These are phyloP conservation scores for Drosophila rubida DNA, from an alignment of 2,888 invertebrate genomes.

Conservation along the genomic window DNA sequence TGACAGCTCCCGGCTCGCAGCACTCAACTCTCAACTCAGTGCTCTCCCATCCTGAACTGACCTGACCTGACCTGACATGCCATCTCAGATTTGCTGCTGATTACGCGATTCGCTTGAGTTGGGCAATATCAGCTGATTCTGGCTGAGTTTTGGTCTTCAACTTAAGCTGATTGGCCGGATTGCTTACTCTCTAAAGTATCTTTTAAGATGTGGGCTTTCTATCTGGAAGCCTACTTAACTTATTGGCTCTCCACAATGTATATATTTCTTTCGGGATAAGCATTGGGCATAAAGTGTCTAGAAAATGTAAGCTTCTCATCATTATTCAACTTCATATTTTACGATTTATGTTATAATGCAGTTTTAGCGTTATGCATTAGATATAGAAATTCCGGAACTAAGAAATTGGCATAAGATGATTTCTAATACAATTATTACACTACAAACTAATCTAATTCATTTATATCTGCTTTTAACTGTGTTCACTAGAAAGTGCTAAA, in stretches of 20 bases:
- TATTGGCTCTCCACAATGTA: not conserved
- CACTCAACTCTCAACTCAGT: not conserved
- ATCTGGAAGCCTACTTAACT: not conserved
- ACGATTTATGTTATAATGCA: too few species aligned
- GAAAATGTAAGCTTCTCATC: too few species aligned
- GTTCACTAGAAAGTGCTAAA: not conserved
- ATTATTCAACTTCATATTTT: too few species aligned
- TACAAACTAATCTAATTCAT: too few species aligned
- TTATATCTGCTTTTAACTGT: too few species aligned
- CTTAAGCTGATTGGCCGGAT: not conserved
- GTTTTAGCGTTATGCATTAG: too few species aligned
- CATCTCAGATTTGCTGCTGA: slow-evolving; percentile 26
- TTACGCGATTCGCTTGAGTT: slow-evolving; percentile 20
- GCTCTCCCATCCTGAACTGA: slow-evolving; percentile 5
- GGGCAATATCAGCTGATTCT: slow-evolving; percentile 6
- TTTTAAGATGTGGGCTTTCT: not conserved
- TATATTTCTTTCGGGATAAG: too few species aligned
- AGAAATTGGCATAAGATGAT: too few species aligned
- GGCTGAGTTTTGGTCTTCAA: not conserved
- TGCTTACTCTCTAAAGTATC: not conserved
- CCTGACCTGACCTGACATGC: slow-evolving; percentile 23
- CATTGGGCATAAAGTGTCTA: too few species aligned
- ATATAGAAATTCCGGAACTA: too few species aligned
- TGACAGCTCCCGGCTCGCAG: slow-evolving; percentile 46
- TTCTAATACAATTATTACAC: too few species aligned